These are phyloP conservation scores for Argyra leucocephala DNA, from an alignment of 2,888 invertebrate species.

Conservation along the genomic window DNA sequence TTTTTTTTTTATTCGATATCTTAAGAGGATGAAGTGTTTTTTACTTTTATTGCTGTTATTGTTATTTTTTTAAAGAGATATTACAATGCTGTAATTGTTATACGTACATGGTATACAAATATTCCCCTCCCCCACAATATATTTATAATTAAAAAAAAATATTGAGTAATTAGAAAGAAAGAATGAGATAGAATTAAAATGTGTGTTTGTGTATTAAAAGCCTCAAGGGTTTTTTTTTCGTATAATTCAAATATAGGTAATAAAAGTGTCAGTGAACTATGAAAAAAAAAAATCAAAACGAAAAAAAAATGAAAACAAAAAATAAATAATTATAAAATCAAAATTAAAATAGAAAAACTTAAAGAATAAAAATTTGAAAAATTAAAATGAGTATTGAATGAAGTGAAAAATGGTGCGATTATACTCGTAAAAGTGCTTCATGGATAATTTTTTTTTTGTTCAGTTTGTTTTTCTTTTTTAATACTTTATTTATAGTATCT, in stretches of 20 bases:
- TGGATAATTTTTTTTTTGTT: neutral
- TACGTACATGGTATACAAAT: neutral
- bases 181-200: neutral
- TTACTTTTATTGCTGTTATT: neutral
- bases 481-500: neutral
- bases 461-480: neutral
- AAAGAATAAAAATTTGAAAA: neutral
- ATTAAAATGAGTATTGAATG: neutral
- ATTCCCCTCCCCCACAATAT: neutral
- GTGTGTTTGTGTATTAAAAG: neutral
- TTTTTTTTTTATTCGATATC: neutral
- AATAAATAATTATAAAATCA: too few species aligned
- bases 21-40: neutral
- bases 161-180: neutral
- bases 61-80: neutral
- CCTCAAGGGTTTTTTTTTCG: neutral
- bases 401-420: neutral
- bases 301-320: too few species aligned
- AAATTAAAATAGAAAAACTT: too few species aligned
- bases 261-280: constrained; percentile 4
- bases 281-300: neutral
- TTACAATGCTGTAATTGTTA: neutral
- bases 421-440: neutral
- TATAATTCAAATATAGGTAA: neutral
- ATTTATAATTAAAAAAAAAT: neutral